Conservation (phyloP, 1,140 invertebrate species). For the Lamellibrachia luymesi region DNA sequence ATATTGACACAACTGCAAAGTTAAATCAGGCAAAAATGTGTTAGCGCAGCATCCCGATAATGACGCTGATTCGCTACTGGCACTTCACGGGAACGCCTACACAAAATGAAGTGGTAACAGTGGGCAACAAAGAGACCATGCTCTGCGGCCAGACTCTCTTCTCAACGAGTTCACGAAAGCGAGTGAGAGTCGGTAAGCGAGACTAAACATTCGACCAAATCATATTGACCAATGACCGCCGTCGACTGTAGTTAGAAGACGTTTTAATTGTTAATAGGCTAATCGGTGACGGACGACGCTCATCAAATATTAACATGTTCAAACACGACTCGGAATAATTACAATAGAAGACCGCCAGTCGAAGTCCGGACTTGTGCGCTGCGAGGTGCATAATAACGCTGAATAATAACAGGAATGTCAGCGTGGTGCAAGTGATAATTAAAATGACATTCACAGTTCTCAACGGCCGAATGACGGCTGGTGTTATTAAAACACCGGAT, state of each 20-base stretch:
- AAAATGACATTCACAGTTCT: background rate
- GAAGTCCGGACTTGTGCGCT: background rate
- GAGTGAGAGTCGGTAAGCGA: too few relatives aligned
- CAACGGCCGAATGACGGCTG: background rate
- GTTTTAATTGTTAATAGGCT: background rate
- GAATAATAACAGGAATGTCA: background rate
- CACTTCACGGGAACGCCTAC: too few relatives aligned
- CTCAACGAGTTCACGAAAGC: too few relatives aligned
- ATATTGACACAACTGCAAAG: too few relatives aligned
- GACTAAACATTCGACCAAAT: too few relatives aligned
- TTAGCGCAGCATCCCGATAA: too few relatives aligned
- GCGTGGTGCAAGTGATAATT: background rate
- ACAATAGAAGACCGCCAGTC: background rate
- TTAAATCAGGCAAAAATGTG: too few relatives aligned
- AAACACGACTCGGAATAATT: background rate
- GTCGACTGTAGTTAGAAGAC: background rate
- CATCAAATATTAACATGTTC: background rate
- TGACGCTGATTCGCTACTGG: too few relatives aligned
- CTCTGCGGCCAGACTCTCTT: too few relatives aligned
- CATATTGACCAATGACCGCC: background rate
- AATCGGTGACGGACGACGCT: background rate
- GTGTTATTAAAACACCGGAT: background rate
- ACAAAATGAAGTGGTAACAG: too few relatives aligned
- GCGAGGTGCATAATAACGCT: background rate
- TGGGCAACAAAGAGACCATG: too few relatives aligned